These are phyloP conservation scores for Bubo scandiacus DNA, from an alignment of 2,113 vertebrate species.

Conservation along the genomic window DNA sequence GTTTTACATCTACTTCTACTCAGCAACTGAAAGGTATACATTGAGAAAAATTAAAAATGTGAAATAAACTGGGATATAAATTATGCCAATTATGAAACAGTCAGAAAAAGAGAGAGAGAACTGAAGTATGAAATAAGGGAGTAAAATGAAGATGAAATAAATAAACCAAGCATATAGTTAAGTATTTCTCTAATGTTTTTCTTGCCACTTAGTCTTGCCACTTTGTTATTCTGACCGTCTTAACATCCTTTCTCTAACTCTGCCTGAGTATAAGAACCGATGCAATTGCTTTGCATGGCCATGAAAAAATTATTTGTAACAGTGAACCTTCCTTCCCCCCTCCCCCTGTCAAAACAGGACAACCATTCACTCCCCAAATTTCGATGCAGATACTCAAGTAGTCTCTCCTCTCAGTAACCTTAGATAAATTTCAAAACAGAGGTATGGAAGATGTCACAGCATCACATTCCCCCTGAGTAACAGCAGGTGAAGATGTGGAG, in stretches of 20 bases:
- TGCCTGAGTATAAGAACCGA: neutral
- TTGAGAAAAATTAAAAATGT: neutral
- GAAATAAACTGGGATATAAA: neutral
- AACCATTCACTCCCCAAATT: neutral
- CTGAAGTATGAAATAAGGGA: neutral
- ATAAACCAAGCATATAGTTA: neutral
- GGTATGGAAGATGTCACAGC: neutral
- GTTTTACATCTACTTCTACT: neutral
- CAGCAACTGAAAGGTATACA: neutral
- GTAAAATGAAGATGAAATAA: neutral
- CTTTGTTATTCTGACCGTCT: neutral
- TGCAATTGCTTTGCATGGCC: neutral
- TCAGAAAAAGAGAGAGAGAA: neutral
- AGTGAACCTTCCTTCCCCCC: neutral
- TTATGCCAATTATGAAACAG: neutral
- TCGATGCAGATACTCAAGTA: neutral
- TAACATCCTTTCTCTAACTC: neutral
- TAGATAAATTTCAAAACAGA: neutral
- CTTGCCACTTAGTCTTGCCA: neutral
- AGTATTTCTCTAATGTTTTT: neutral
- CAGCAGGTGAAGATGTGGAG: neutral
- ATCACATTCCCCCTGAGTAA: neutral
- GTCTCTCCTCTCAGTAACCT: neutral
- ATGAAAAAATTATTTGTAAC: neutral
- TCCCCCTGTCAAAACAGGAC: neutral